Conservation (phyloP, 2,888 invertebrate species). For the Dysmachus trigonus region DNA sequence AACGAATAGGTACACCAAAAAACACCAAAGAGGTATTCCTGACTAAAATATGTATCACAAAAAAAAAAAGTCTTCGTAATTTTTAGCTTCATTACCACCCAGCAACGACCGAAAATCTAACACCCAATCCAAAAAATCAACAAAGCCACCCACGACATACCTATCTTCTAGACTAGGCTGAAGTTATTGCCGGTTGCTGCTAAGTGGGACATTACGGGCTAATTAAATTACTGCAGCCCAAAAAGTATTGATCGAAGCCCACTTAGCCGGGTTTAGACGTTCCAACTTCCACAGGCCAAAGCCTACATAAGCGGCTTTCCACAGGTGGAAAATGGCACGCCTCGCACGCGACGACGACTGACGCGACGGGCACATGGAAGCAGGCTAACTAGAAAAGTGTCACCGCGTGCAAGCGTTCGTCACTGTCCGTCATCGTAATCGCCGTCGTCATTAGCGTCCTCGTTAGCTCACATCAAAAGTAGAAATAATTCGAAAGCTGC, state of each 20-base stretch:
- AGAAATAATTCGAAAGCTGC: not conserved
- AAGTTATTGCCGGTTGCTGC: not conserved
- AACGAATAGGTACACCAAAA: not conserved
- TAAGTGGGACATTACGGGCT: not conserved
- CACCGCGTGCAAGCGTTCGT: not conserved
- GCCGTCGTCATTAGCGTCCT: not conserved
- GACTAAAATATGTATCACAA: not conserved
- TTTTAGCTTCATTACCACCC: not conserved
- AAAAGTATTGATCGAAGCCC: not conserved
- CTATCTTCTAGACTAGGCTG: not conserved
- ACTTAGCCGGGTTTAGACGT: not conserved
- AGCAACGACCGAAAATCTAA: not conserved
- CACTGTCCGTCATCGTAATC: not conserved
- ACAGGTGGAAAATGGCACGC: not conserved
- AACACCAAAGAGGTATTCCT: not conserved
- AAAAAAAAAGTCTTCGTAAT: not conserved
- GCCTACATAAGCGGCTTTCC: conserved; percentile 11
- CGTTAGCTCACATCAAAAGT: not conserved
- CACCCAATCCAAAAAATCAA: not conserved
- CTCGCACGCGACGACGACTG: not conserved
- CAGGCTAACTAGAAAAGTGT: not conserved
- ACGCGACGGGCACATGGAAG: not conserved
- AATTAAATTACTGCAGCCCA: conserved; percentile 6
- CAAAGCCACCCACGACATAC: not conserved
- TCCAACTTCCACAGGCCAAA: not conserved